phyloP scores from a whole-genome alignment of 2,888 invertebrate species.

The Zelleria hepariella region DNA sequence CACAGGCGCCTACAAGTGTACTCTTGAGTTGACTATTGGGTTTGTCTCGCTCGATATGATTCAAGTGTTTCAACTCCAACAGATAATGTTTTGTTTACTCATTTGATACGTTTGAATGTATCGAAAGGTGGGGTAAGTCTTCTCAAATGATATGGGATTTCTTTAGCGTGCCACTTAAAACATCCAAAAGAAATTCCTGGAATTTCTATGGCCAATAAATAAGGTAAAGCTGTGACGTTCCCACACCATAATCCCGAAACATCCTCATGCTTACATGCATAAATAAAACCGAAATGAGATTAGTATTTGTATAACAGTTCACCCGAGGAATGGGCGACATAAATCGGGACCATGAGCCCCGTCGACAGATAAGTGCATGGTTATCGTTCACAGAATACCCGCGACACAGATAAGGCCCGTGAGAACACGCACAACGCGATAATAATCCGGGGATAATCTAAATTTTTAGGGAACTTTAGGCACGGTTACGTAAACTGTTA shows the following conservation, averaged over 20 bases:
- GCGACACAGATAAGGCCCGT: conserved; percentile 48
- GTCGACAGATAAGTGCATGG: conserved; percentile 49
- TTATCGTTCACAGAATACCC: conserved; percentile 50
- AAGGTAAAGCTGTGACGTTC: neutral
- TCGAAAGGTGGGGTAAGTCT: no score
- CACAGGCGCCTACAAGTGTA: conserved; percentile 23
- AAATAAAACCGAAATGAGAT: neutral
- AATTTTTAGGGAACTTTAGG: conserved; percentile 23
- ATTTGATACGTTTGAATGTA: no score
- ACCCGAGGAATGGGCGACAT: conserved; percentile 14
- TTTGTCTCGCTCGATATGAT: neutral
- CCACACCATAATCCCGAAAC: neutral
- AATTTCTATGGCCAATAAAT: neutral
- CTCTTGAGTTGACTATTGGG: neutral
- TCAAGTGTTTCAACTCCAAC: neutral
- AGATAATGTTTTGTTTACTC: neutral
- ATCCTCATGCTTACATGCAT: neutral
- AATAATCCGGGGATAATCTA: conserved; percentile 37
- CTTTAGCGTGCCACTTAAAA: no score
- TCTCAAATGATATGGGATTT: no score
- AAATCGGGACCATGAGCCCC: conserved; percentile 30
- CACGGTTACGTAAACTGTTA: no score
- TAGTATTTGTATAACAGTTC: neutral
- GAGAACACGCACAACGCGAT: conserved; percentile 43
- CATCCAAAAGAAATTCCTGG: neutral